Conservation (phyloP, 2,888 invertebrate species). For the Chaetoderma sp. region DNA sequence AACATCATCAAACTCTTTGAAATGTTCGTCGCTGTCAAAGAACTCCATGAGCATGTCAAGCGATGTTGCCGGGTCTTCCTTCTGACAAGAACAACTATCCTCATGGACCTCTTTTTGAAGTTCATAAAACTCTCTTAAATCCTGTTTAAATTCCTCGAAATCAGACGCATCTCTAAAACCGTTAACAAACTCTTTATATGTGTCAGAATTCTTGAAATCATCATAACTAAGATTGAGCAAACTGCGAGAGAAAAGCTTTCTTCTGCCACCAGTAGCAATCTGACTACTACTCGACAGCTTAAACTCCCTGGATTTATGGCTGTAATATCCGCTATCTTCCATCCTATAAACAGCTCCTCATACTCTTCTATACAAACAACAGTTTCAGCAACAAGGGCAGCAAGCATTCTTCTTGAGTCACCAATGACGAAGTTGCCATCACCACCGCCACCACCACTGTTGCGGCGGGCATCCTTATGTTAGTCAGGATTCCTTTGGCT, state of each 20-base stretch:
- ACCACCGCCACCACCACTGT: background rate
- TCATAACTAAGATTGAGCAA: conserved; percentile 35
- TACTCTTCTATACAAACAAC: too few species aligned
- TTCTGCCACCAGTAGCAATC: background rate
- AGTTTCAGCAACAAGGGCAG: too few species aligned
- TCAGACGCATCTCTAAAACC: conserved; percentile 56
- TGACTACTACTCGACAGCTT: conserved; percentile 1
- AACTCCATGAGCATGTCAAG: conserved; percentile 55
- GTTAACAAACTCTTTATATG: conserved; percentile 46
- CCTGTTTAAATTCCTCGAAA: conserved; percentile 61
- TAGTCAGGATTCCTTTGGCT: conserved; percentile 38
- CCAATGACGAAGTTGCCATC: too few species aligned
- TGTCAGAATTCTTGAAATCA: conserved; percentile 41
- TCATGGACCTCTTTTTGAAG: conserved; percentile 18
- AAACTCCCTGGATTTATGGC: conserved; percentile 10
- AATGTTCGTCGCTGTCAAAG: conserved; percentile 59
- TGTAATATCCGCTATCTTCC: conserved; percentile 40
- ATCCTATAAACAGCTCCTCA: too few species aligned
- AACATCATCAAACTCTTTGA: conserved; percentile 60
- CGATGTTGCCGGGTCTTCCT: background rate
- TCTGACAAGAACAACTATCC: background rate
- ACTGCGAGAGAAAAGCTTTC: conserved; percentile 1
- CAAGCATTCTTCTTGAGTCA: too few species aligned
- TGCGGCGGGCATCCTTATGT: conserved; percentile 32
- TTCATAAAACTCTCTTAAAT: conserved; percentile 46